A percentile compares a stretch with the other conserved stretches of the same genome.
Evolutionary conservation across 2,797 vertebrate species (phyloP).

Genomic region (Gouania willdenowi): DNA sequence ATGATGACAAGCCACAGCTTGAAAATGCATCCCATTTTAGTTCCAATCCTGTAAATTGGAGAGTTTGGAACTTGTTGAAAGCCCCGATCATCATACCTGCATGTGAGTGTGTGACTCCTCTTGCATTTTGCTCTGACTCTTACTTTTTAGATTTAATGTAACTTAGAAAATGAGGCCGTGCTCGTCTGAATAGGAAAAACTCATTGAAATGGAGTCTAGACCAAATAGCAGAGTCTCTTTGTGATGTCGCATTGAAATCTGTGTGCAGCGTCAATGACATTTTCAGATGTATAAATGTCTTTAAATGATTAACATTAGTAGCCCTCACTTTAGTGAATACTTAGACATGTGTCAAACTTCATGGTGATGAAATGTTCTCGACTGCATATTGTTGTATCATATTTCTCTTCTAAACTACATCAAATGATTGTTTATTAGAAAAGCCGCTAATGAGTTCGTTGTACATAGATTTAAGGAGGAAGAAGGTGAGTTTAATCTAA

Average conservation of each 20-base stretch:
- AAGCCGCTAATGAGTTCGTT: constrained; percentile 37
- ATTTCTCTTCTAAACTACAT: constrained; percentile 74
- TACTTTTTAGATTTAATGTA: too few relatives aligned
- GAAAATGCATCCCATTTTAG: too few relatives aligned
- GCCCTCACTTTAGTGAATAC: constrained; percentile 42
- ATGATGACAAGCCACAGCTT: too few relatives aligned
- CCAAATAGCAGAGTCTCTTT: constrained; percentile 17
- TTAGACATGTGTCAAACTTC: constrained; percentile 37
- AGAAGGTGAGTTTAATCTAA: constrained; percentile 43
- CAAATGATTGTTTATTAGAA: constrained; percentile 37
- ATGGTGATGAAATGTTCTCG: constrained; percentile 43
- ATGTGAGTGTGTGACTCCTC: too few relatives aligned
- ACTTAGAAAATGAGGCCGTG: too few relatives aligned
- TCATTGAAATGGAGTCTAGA: constrained; percentile 2
- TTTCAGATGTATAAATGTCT: constrained; percentile 40
- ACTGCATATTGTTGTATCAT: constrained; percentile 46
- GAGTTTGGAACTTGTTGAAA: too few relatives aligned
- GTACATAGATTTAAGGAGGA: constrained; percentile 57
- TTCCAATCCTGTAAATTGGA: too few relatives aligned
- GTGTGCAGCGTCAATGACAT: constrained; percentile 28
- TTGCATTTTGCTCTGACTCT: too few relatives aligned
- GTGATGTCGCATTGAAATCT: constrained; percentile 3
- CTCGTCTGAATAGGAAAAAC: too few relatives aligned
- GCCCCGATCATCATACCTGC: too few relatives aligned
- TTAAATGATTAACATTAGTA: constrained; percentile 51